Percentiles rank a stretch among this genome's conserved stretches.
These are phyloP conservation scores for Dasyornis broadbenti DNA, from an alignment of 2,113 vertebrate species.

Conservation along the genomic window DNA sequence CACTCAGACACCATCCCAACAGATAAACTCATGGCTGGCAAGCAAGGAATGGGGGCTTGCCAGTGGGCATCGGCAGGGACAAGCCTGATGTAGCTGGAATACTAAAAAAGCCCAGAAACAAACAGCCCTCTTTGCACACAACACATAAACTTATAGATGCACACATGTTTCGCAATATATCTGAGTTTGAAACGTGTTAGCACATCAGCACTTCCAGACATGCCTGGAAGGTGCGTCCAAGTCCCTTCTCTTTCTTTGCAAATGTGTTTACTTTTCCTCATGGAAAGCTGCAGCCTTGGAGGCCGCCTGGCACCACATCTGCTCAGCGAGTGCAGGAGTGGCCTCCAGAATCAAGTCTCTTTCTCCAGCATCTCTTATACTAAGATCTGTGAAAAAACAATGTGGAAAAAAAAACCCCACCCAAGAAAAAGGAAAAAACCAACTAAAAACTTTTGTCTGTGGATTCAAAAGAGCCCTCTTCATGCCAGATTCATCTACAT, in stretches of 20 bases:
- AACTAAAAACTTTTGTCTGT: slow-evolving; percentile 42
- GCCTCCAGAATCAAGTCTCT: slow-evolving; percentile 1
- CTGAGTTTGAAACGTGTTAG: neutral
- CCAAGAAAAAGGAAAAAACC: neutral
- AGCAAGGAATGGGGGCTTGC: neutral
- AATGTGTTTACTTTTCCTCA: neutral
- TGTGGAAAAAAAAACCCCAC: neutral
- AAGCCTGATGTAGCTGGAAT: neutral
- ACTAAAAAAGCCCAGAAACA: neutral
- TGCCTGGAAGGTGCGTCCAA: neutral
- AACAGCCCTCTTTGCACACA: neutral
- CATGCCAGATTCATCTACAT: slow-evolving; percentile 73
- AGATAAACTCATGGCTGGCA: neutral
- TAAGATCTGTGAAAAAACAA: neutral
- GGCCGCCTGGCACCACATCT: neutral
- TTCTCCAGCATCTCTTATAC: neutral
- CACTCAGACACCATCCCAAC: neutral
- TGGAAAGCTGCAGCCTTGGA: neutral
- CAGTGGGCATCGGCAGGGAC: neutral
- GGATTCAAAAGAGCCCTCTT: slow-evolving; percentile 65
- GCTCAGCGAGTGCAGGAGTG: neutral
- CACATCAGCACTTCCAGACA: neutral
- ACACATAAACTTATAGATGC: neutral
- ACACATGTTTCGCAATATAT: neutral
- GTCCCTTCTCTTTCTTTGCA: neutral